phyloP scores from a whole-genome alignment of 2,888 invertebrate genomes.

The Lithophane semibrunnea region DNA sequence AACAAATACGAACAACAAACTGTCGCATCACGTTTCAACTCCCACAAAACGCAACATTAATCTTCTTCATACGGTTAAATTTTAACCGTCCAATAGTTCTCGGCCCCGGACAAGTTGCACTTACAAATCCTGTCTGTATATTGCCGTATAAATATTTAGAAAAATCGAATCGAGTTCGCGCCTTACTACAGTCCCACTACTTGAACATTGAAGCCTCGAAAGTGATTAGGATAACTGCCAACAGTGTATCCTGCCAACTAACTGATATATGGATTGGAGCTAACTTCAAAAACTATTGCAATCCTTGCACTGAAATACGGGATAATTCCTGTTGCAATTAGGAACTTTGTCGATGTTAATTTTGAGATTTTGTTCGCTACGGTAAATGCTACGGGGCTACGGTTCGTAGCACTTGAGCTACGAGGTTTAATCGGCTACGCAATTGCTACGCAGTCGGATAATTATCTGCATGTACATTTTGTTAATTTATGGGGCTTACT shows the following conservation, averaged over 20 bases:
- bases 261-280: constrained; percentile 61
- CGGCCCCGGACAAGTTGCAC: constrained; percentile 55
- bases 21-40: not conserved
- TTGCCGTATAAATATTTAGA: constrained; percentile 70
- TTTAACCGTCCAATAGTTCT: constrained; percentile 58
- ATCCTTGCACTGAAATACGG: constrained; percentile 55
- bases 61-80: constrained; percentile 42
- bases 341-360: constrained; percentile 46
- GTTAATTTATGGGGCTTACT: not conserved
- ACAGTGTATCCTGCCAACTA: constrained; percentile 59
- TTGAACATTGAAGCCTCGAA: constrained; percentile 44
- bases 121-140: constrained; percentile 49
- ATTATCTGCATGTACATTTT: not conserved
- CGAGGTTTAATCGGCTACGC: constrained; percentile 19
- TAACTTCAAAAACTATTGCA: constrained; percentile 61
- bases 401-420: constrained; percentile 42
- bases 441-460: constrained; percentile 9
- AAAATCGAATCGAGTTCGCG: constrained; percentile 54
- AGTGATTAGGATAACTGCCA: constrained; percentile 68
- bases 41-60: not conserved
- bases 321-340: constrained; percentile 64
- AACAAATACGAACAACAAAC: not conserved
- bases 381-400: constrained; percentile 47
- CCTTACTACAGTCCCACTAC: constrained; percentile 45
- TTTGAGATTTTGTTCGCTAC: constrained; percentile 57